Percentiles rank a stretch among this genome's conserved stretches.
phyloP scores from a whole-genome alignment of 2,888 invertebrate species.

The Acronicta psi region DNA sequence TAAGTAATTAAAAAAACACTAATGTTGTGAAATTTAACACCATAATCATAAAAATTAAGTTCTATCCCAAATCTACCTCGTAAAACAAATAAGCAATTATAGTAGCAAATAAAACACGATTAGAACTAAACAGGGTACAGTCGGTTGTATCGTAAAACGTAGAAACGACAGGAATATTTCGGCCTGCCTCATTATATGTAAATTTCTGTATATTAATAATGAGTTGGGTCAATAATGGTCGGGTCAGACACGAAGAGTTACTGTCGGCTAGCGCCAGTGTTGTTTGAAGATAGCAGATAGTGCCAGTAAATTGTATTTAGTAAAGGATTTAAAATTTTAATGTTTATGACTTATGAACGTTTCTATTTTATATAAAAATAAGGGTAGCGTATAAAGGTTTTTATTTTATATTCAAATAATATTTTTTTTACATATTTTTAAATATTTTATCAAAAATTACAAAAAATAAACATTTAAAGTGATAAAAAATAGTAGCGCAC shows the following conservation, averaged over 20 bases:
- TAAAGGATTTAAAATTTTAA: not conserved
- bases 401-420: too few relatives aligned
- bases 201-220: conserved; percentile 74
- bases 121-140: conserved; percentile 39
- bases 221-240: conserved; percentile 62
- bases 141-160: conserved; percentile 57
- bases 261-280: conserved; percentile 21
- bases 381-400: too few relatives aligned
- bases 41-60: too few relatives aligned
- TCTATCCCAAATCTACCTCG: conserved; percentile 22
- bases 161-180: conserved; percentile 64
- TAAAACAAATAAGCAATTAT: conserved; percentile 60
- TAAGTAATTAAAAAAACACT: too few relatives aligned
- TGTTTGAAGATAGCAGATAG: conserved; percentile 9
- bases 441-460: too few relatives aligned
- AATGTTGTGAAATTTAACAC: too few relatives aligned
- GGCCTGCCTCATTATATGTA: conserved; percentile 73
- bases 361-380: too few relatives aligned
- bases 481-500: too few relatives aligned
- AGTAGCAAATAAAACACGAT: conserved; percentile 60
- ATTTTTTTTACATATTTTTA: too few relatives aligned
- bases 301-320: not conserved
- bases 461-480: too few relatives aligned
- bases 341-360: not conserved
- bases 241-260: conserved; percentile 41